These are phyloP conservation scores for Lithophane ornitopus DNA, from an alignment of 2,888 invertebrate genomes.

Conservation along the genomic window DNA sequence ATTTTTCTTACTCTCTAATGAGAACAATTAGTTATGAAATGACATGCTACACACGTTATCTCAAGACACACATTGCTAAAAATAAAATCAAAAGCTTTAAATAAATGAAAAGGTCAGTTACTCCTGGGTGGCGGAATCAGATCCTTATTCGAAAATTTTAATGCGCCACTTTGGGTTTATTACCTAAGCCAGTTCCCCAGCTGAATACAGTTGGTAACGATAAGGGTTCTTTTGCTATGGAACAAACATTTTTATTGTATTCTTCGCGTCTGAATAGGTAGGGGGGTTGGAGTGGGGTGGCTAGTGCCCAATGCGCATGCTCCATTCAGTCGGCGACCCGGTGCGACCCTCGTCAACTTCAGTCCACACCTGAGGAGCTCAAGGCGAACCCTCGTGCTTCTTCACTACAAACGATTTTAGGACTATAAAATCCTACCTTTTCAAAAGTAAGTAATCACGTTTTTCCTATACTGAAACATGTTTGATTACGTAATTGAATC, in stretches of 20 bases:
- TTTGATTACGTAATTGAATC: constrained; percentile 22
- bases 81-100: neutral
- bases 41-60: neutral
- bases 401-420: constrained; percentile 73
- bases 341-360: constrained; percentile 82
- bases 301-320: constrained; percentile 84
- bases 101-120: constrained; percentile 10
- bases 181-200: constrained; percentile 43
- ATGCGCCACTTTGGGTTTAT: constrained; percentile 23
- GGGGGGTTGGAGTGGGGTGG: constrained; percentile 82
- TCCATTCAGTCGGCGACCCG: constrained; percentile 79
- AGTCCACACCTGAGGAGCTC: constrained; percentile 84
- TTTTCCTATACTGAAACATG: constrained; percentile 21
- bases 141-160: constrained; percentile 30
- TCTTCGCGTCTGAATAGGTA: constrained; percentile 72
- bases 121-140: constrained; percentile 4
- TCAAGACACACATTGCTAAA: neutral
- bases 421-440: constrained; percentile 86
- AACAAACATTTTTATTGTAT: constrained; percentile 75
- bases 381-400: constrained; percentile 71
- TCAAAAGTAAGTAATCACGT: constrained; percentile 82
- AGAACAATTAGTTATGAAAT: constrained; percentile 11
- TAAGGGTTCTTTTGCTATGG: constrained; percentile 73
- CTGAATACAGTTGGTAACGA: constrained; percentile 44
- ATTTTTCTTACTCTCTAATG: neutral